These are phyloP conservation scores for Quadroppia sp. DNA, from an alignment of 2,888 invertebrate genomes.

Conservation along the genomic window DNA sequence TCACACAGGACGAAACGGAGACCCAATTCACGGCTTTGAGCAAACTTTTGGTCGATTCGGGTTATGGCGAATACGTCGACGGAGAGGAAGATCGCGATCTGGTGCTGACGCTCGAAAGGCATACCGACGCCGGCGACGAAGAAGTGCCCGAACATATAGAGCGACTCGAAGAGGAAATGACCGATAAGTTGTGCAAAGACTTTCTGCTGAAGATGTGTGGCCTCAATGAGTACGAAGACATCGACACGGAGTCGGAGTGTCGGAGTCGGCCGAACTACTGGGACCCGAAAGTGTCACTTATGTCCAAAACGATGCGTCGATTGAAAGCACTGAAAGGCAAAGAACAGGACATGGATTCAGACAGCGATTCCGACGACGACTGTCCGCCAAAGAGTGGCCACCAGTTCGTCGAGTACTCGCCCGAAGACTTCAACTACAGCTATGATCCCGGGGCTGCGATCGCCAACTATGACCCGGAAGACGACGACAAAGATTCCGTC, in stretches of 20 bases:
- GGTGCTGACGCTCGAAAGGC: not conserved
- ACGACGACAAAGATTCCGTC: not conserved
- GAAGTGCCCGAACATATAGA: not conserved
- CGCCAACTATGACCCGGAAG: too few relatives aligned
- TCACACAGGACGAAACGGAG: not conserved
- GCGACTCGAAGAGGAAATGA: not conserved
- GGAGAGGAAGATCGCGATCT: not conserved
- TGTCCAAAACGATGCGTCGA: too few relatives aligned
- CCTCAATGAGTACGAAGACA: not conserved
- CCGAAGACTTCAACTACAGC: not conserved
- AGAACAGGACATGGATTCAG: too few relatives aligned
- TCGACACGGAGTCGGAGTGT: too few relatives aligned
- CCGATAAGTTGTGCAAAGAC: not conserved
- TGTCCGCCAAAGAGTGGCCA: not conserved
- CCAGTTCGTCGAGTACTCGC: not conserved
- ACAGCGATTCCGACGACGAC: too few relatives aligned
- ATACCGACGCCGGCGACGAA: not conserved
- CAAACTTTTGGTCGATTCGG: conserved; percentile 3
- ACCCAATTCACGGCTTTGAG: conserved; percentile 7
- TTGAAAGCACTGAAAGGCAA: not conserved
- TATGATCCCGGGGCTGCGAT: not conserved
- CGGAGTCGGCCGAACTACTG: not conserved
- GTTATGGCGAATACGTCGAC: not conserved
- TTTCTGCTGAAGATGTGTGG: not conserved
- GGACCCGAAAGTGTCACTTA: too few relatives aligned